Conservation (phyloP, 2,888 invertebrate species). For the Volucella inflata region DNA sequence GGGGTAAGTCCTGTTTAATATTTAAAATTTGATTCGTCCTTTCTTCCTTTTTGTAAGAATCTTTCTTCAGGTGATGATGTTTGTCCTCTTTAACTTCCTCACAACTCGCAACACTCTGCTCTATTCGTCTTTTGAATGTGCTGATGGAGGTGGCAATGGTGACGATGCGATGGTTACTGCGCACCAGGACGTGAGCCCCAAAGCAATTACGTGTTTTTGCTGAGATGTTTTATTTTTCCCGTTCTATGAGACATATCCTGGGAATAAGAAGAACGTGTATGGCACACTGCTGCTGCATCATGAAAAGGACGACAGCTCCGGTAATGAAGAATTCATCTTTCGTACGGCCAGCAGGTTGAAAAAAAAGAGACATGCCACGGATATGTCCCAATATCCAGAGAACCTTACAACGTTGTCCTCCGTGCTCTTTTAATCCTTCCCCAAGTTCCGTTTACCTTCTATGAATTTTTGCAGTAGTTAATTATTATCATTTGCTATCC, state of each 20-base stretch:
- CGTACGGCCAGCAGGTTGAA: conserved; percentile 30
- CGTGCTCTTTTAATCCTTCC: conserved; percentile 51
- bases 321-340: conserved; percentile 60
- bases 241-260: conserved; percentile 21
- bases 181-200: conserved; percentile 70
- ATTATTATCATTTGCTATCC: conserved; percentile 62
- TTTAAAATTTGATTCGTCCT: conserved; percentile 71
- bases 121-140: conserved; percentile 2
- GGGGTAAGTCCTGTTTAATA: conserved; percentile 71
- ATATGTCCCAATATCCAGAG: conserved; percentile 49
- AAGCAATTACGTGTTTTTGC: conserved; percentile 72
- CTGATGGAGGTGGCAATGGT: conserved; percentile 25
- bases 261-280: conserved; percentile 49
- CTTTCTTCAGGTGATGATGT: conserved; percentile 73
- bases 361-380: too few relatives aligned
- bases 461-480: conserved; percentile 61
- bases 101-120: conserved; percentile 12
- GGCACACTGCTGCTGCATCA: conserved; percentile 22
- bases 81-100: conserved; percentile 44
- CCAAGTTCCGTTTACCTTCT: conserved; percentile 59
- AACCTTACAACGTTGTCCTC: conserved; percentile 35
- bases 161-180: conserved; percentile 45
- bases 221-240: conserved; percentile 13
- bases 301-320: conserved; percentile 26
- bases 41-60: conserved; percentile 60